Conservation (phyloP, 2,113 vertebrate species). For the Dendrocopos noguchii region DNA sequence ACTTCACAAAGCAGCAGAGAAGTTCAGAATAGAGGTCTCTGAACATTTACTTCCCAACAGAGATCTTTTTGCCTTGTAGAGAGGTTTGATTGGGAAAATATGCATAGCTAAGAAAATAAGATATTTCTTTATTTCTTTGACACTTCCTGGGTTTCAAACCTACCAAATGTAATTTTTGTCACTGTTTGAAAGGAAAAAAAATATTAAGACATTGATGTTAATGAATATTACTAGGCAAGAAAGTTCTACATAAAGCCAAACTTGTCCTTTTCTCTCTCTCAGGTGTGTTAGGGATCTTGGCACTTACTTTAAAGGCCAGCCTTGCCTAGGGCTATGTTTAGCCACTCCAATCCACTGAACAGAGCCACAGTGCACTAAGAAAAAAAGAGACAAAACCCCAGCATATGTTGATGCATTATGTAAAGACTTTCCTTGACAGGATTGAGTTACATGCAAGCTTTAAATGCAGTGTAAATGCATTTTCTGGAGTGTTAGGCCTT, state of each 20-base stretch:
- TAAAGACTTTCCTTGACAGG: constrained; percentile 72
- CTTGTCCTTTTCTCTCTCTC: background rate
- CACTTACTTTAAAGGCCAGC: background rate
- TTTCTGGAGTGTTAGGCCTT: constrained; percentile 55
- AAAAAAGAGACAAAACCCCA: constrained; percentile 45
- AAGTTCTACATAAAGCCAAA: background rate
- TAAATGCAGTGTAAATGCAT: constrained; percentile 71
- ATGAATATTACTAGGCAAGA: background rate
- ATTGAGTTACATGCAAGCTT: constrained; percentile 67
- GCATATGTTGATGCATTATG: constrained; percentile 75
- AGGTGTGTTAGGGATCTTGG: background rate
- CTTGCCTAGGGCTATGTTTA: constrained; percentile 19
- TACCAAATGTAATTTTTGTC: background rate
- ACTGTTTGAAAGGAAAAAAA: background rate
- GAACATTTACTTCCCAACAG: background rate
- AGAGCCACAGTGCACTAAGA: background rate
- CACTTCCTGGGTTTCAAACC: background rate
- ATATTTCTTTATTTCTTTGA: background rate
- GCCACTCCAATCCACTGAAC: constrained; percentile 25
- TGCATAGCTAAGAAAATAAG: background rate
- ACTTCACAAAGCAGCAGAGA: background rate
- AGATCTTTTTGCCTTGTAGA: background rate
- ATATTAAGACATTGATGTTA: background rate
- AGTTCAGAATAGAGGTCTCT: background rate
- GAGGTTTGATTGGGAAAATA: background rate